phyloP scores from a whole-genome alignment of 1,140 invertebrate species.

The Drosophila nasuta region DNA sequence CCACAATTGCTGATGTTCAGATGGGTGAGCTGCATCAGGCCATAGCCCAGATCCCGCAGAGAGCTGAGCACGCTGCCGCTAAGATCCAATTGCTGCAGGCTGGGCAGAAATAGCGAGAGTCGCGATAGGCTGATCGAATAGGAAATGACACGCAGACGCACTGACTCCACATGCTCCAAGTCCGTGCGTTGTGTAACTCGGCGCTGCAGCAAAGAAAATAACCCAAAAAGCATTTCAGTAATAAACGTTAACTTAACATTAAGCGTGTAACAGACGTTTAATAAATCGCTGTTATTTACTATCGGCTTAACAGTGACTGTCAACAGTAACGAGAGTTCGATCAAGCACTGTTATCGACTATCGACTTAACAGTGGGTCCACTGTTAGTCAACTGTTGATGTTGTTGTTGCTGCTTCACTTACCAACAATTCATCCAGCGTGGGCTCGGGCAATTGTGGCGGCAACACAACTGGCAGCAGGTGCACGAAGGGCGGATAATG shows the following conservation, averaged over 20 bases:
- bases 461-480: conserved; percentile 86
- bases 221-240: neutral
- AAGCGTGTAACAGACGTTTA: neutral
- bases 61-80: conserved; percentile 88
- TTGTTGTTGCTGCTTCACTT: conserved; percentile 47
- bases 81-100: conserved; percentile 86
- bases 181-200: conserved; percentile 86
- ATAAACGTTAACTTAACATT: neutral
- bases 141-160: conserved; percentile 88
- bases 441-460: conserved; percentile 85
- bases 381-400: neutral
- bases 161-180: conserved; percentile 86
- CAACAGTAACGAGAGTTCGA: neutral
- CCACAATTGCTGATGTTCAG: conserved; percentile 89
- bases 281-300: too few relatives aligned
- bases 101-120: conserved; percentile 87
- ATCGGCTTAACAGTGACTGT: too few relatives aligned
- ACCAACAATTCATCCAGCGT: conserved; percentile 87
- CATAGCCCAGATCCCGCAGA: conserved; percentile 89
- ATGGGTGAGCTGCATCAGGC: conserved; percentile 86
- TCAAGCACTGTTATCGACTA: neutral
- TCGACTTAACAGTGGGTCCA: neutral
- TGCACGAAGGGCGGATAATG: conserved; percentile 76
- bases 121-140: conserved; percentile 87
- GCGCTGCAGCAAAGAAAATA: conserved; percentile 43